These are phyloP conservation scores for Lepidostoma basale DNA, from an alignment of 1,140 invertebrate genomes.

Conservation along the genomic window DNA sequence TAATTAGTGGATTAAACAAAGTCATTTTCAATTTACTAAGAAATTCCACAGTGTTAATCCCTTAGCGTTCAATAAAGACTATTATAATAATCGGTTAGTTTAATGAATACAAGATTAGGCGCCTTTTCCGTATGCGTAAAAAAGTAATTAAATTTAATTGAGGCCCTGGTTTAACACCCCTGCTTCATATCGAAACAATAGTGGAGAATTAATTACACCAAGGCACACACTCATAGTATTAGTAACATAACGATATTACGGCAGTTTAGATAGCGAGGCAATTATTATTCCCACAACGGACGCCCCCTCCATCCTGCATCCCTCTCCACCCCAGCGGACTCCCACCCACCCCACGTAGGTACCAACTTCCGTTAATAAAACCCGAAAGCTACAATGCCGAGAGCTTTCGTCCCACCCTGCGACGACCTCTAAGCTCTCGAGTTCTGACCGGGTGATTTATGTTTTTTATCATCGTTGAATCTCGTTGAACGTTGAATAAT, in stretches of 20 bases:
- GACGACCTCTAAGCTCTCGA: slow-evolving; percentile 1
- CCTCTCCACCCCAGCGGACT: neutral
- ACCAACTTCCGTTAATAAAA: slow-evolving; percentile 31
- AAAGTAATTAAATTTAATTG: too few relatives aligned
- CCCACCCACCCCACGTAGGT: neutral
- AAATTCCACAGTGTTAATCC: too few relatives aligned
- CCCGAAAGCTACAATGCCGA: slow-evolving; percentile 22
- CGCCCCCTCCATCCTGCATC: neutral
- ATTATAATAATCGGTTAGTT: too few relatives aligned
- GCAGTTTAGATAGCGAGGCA: slow-evolving; percentile 23
- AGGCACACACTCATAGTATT: neutral
- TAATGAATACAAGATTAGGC: too few relatives aligned
- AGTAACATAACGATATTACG: slow-evolving; percentile 24
- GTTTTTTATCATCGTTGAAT: too few relatives aligned
- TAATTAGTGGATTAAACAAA: too few relatives aligned
- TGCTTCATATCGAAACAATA: slow-evolving; percentile 16
- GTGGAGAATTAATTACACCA: slow-evolving; percentile 17
- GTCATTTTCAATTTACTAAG: too few relatives aligned
- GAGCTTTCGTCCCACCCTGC: slow-evolving; percentile 16
- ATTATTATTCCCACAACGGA: slow-evolving; percentile 17
- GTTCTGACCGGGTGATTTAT: neutral
- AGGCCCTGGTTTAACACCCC: neutral
- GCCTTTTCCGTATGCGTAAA: too few relatives aligned
- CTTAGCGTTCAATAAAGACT: too few relatives aligned
- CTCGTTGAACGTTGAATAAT: too few relatives aligned